Evolutionary conservation across 2,113 vertebrate species (phyloP).

Genomic region (Toxostoma redivivum): DNA sequence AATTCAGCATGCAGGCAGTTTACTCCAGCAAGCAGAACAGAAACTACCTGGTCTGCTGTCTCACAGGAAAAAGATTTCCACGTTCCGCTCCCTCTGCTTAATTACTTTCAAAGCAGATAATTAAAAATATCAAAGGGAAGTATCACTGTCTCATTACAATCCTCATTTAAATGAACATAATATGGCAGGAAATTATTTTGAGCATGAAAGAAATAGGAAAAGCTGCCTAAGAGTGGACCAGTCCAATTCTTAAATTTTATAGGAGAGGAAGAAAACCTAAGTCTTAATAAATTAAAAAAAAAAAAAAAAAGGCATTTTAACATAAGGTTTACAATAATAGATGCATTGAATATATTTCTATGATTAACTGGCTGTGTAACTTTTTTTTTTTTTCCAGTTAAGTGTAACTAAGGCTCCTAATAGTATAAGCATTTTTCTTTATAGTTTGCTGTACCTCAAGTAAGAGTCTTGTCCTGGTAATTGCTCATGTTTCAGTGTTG

Average conservation of each 20-base stretch:
- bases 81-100: neutral
- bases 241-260: slow-evolving; percentile 21
- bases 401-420: slow-evolving; percentile 18
- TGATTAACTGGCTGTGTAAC: slow-evolving; percentile 32
- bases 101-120: slow-evolving; percentile 40
- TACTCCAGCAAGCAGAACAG: neutral
- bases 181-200: slow-evolving; percentile 64
- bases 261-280: slow-evolving; percentile 38
- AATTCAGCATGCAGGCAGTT: neutral
- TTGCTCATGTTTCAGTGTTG: neutral
- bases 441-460: neutral
- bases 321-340: slow-evolving; percentile 54
- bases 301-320: neutral
- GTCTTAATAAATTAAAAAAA: slow-evolving; percentile 16
- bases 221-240: neutral
- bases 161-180: slow-evolving; percentile 64
- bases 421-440: neutral
- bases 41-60: neutral
- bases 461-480: neutral
- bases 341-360: slow-evolving; percentile 14
- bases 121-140: slow-evolving; percentile 66
- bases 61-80: neutral
- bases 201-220: neutral
- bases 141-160: slow-evolving; percentile 59
- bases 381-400: slow-evolving; percentile 22